Evolutionary conservation across 2,113 vertebrate genomes (phyloP).

Genomic region (Nicator chloris): DNA sequence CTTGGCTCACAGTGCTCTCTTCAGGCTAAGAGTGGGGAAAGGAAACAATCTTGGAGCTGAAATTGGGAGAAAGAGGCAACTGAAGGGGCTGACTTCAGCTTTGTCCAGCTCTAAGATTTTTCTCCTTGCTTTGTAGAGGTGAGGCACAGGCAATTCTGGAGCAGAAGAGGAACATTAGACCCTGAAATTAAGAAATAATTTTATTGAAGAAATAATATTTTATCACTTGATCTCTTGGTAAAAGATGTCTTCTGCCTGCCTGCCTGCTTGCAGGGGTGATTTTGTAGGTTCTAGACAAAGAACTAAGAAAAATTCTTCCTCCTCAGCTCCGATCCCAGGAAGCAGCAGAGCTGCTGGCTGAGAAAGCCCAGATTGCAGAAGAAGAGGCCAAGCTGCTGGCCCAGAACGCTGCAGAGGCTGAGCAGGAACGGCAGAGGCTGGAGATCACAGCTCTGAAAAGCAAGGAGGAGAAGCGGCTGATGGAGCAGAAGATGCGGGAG

Average conservation of each 20-base stretch:
- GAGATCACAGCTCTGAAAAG: conserved; percentile 88
- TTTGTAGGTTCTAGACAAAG: not conserved
- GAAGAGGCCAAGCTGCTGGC: conserved; percentile 91
- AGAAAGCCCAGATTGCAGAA: conserved; percentile 92
- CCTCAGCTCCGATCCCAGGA: conserved; percentile 86
- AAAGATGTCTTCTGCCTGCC: not conserved
- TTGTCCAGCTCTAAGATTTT: not conserved
- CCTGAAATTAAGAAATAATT: not conserved
- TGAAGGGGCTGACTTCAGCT: not conserved
- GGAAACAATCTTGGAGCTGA: not conserved
- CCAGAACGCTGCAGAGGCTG: conserved; percentile 90
- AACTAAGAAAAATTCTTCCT: not conserved
- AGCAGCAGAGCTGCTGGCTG: conserved; percentile 87
- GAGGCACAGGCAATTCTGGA: not conserved
- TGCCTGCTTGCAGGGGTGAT: not conserved
- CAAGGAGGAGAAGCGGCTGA: conserved; percentile 89
- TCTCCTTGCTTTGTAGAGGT: not conserved
- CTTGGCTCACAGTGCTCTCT: not conserved
- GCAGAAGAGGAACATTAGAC: not conserved
- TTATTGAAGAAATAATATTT: not conserved
- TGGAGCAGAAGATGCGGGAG: conserved; percentile 95
- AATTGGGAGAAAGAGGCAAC: not conserved
- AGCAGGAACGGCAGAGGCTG: conserved; percentile 87
- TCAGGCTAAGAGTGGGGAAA: not conserved
- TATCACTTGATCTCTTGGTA: not conserved